Evolutionary conservation across 2,888 invertebrate species (phyloP).

Genomic region (Machimus rusticus): DNA sequence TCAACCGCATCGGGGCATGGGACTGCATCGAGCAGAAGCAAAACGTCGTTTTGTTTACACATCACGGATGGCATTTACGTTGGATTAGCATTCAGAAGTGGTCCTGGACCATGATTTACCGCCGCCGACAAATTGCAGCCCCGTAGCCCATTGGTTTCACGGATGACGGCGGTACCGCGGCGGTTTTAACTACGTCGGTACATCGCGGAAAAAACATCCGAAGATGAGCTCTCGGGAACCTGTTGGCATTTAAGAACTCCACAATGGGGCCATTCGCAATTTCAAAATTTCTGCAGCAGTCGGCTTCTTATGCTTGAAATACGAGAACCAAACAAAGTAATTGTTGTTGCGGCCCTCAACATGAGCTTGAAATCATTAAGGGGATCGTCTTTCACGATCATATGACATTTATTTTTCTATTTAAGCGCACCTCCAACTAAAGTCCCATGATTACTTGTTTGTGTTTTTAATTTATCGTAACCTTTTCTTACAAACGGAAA

Average conservation of each 20-base stretch:
- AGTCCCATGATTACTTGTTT: background rate
- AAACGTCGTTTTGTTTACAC: background rate
- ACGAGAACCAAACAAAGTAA: background rate
- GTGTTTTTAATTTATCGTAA: too few relatives aligned
- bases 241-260: constrained; percentile 21
- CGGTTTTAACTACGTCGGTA: background rate
- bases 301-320: background rate
- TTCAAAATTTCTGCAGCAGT: background rate
- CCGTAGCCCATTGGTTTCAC: background rate
- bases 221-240: background rate
- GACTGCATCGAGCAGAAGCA: background rate
- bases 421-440: background rate
- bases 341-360: background rate
- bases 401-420: background rate
- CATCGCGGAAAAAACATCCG: background rate
- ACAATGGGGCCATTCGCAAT: background rate
- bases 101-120: background rate
- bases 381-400: background rate
- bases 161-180: background rate
- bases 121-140: background rate
- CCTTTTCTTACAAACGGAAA: too few relatives aligned
- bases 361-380: background rate
- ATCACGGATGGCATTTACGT: background rate
- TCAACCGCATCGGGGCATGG: background rate
- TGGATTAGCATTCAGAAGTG: background rate